Percentiles rank a stretch among this genome's conserved stretches.
These are phyloP conservation scores for Branchinecta lynchi DNA, from an alignment of 1,140 invertebrate species.

Conservation along the genomic window DNA sequence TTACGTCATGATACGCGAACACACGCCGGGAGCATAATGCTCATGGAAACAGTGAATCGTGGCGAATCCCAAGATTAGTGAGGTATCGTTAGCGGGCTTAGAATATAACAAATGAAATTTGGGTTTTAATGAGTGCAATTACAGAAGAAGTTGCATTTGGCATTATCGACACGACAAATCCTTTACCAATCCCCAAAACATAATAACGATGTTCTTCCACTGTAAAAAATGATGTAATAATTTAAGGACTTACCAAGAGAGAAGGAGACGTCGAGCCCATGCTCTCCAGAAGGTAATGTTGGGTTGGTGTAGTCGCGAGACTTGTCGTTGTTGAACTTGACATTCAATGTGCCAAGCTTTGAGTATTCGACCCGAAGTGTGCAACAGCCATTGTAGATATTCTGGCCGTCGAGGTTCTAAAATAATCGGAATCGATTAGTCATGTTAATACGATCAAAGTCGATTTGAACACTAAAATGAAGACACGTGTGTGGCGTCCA, in stretches of 20 bases:
- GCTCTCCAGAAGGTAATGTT: conserved; percentile 81
- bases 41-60: too few species aligned
- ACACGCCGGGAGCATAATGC: too few species aligned
- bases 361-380: conserved; percentile 98
- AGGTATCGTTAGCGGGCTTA: too few species aligned
- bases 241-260: conserved; percentile 34
- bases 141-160: not conserved
- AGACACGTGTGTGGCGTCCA: too few species aligned
- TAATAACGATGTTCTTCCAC: not conserved
- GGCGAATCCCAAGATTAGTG: too few species aligned
- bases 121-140: too few species aligned
- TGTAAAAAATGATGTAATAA: conserved; percentile 3
- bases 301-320: conserved; percentile 97
- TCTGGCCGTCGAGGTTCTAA: conserved; percentile 88
- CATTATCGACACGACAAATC: not conserved
- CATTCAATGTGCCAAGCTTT: conserved; percentile 91
- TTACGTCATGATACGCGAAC: too few species aligned
- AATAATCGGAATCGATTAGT: conserved; percentile 21
- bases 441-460: too few species aligned
- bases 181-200: not conserved
- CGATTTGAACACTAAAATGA: too few species aligned
- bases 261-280: conserved; percentile 39
- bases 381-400: conserved; percentile 98
- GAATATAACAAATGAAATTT: too few species aligned
- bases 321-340: conserved; percentile 99